Base-by-base conservation (phyloP, 2,888 invertebrate species). In the Euzetes globulus region DNA sequence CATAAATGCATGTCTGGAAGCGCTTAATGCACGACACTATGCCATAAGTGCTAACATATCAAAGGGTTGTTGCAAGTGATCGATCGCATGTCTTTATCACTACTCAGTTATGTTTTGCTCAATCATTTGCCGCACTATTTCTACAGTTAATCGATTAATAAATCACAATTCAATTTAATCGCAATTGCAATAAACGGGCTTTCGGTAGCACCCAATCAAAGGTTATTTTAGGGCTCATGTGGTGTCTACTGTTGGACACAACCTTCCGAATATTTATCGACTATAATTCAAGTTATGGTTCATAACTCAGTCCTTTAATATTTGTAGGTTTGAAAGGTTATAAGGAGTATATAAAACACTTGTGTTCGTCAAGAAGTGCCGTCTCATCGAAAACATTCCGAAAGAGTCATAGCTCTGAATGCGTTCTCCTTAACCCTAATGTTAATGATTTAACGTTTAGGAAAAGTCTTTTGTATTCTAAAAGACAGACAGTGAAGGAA, bases 351-450 rank as follows among this genome's bases (percentile, higher is more conserved):
- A 60, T 60, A 60, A 60, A 33, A 29, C 17, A 60, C 33, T 60
- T 60, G 25, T 29, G 60, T 60, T 27, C 29, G 17, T 29, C 27
- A 7, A 60, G 29, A 60, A 60, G 22, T 25, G n/a, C 60, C 29
- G 29, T 60, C 33, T 22, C 60, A 60, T 60, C 60, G 29, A 60
- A 60, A 60, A 60, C 60, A 60, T 60, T 60, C 60, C 60, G 27
- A 29, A 60, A 29, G 11, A 33, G 11, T 29, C 22, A 17, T 60
- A 60, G 60, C 25, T 29, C 25, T 17, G 27, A 27, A 22, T 22
- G 29, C 29, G 17, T 25, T 60, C 60, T 22, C 29, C 5, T 22
- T 15, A 22, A 22, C 19, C 3, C 3, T 25, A 60, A 33, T 33
- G 7, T 4, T 3, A 29, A 29, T 60, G 17, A 27, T 29, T 27